Percentiles rank a stretch among this genome's conserved stretches.
Conservation (phyloP, 2,113 vertebrate species). For the Amphiprion ocellaris region DNA sequence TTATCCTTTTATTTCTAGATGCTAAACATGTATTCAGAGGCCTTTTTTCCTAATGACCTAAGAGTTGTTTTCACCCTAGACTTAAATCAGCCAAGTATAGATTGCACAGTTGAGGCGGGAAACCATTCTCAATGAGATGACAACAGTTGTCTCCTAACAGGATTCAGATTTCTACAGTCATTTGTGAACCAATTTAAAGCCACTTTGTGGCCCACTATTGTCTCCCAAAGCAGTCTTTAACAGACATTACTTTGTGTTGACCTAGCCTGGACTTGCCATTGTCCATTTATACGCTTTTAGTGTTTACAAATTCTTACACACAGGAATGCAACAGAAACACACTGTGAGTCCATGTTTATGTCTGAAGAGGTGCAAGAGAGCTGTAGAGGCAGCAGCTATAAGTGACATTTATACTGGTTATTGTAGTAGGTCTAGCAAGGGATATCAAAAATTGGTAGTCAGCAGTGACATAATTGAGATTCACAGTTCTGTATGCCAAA, state of each 20-base stretch:
- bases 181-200: conserved; percentile 35
- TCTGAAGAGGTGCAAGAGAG: no score
- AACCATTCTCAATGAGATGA: neutral
- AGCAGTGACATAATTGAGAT: no score
- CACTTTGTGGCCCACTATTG: conserved; percentile 31
- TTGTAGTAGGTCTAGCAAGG: no score
- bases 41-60: neutral
- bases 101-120: neutral
- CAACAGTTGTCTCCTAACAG: conserved; percentile 20
- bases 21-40: neutral
- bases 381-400: no score
- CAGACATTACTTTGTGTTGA: conserved; percentile 30
- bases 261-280: neutral
- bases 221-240: conserved; percentile 11
- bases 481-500: no score
- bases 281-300: conserved; percentile 22
- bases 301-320: neutral
- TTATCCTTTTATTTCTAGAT: neutral
- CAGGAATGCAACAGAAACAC: neutral
- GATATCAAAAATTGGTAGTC: no score
- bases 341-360: neutral
- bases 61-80: neutral
- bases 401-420: no score
- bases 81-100: neutral
- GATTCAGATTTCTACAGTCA: conserved; percentile 31